Evolutionary conservation across 2,888 invertebrate genomes (phyloP).

Genomic region (Ichneumoninae sp.): DNA sequence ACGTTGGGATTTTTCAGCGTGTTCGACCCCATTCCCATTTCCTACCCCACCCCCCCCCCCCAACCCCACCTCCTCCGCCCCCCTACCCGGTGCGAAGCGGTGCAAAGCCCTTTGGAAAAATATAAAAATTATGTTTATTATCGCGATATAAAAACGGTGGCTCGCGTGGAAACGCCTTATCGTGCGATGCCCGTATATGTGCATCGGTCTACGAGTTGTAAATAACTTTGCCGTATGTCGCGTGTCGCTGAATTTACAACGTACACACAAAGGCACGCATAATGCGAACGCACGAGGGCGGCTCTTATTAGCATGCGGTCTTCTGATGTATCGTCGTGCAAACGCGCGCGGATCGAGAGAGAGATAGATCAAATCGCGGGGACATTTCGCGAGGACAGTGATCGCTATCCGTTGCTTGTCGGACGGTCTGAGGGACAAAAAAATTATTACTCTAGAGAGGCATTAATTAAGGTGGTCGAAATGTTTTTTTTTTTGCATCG

Average conservation of each 20-base stretch:
- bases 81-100: background rate
- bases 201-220: conserved; percentile 36
- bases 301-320: conserved; percentile 59
- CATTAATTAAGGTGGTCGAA: background rate
- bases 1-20: conserved; percentile 36
- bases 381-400: conserved; percentile 62
- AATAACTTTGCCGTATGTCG: conserved; percentile 62
- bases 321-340: conserved; percentile 38
- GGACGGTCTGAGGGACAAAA: background rate
- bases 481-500: background rate
- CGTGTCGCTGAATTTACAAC: conserved; percentile 58
- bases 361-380: conserved; percentile 52
- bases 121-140: conserved; percentile 60
- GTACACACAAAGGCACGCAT: conserved; percentile 11
- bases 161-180: conserved; percentile 61
- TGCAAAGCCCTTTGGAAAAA: conserved; percentile 39
- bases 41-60: too few species aligned
- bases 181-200: conserved; percentile 31
- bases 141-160: conserved; percentile 55
- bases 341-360: background rate
- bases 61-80: too few species aligned
- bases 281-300: conserved; percentile 13
- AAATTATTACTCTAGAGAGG: background rate
- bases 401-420: conserved; percentile 44
- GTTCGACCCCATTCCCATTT: conserved; percentile 26